phyloP scores from a whole-genome alignment of 2,797 vertebrate genomes.

The Coranthus polyacanthus region DNA sequence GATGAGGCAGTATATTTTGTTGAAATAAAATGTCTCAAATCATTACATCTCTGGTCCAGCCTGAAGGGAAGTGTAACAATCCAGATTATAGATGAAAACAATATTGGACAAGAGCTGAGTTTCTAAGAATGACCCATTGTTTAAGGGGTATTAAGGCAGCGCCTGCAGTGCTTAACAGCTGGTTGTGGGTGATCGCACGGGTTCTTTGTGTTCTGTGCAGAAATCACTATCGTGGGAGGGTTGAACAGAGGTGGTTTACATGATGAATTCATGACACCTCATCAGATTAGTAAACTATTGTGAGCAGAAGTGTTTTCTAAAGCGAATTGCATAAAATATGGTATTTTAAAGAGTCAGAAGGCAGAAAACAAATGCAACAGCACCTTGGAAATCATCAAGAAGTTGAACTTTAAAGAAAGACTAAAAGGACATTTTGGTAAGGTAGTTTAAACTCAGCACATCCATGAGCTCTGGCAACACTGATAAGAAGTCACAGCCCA shows the following conservation, averaged over 20 bases:
- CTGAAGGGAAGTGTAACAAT: neutral
- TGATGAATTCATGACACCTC: no score
- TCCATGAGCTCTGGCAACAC: constrained; percentile 2
- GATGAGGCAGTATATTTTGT: constrained; percentile 3
- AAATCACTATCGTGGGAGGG: no score
- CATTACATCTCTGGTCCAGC: neutral
- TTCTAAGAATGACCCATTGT: constrained; percentile 1
- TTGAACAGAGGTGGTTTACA: no score
- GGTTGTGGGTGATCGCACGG: neutral
- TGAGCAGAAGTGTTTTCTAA: no score
- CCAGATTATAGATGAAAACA: constrained; percentile 6
- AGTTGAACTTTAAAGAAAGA: no score
- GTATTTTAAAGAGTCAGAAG: neutral
- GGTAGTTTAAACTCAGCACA: neutral
- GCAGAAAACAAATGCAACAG: neutral
- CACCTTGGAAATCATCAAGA: neutral
- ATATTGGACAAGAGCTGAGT: neutral
- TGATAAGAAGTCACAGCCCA: constrained; percentile 1
- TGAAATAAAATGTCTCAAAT: neutral
- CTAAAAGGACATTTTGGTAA: neutral
- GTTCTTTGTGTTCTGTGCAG: no score
- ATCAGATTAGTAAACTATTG: neutral
- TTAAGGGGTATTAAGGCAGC: neutral
- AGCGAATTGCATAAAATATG: no score
- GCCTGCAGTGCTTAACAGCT: neutral